Base-by-base conservation (phyloP, 35 echinoderm and acorn worm genomes). In the Apostichopus californicus region DNA sequence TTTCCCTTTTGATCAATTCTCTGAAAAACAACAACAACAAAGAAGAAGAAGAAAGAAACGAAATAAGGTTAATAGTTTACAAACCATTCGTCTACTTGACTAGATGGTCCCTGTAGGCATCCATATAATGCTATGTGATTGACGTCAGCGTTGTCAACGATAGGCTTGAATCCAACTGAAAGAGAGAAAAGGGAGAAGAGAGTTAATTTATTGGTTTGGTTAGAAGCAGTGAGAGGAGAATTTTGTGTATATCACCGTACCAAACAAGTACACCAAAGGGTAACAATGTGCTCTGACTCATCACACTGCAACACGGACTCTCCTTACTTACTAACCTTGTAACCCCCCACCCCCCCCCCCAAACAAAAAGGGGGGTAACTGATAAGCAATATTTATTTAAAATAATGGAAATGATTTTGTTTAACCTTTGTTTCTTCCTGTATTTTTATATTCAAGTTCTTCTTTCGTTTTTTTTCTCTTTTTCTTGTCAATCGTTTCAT, bases 61-160 rank as follows among this genome's bases (percentile, higher is more conserved):
- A 3, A 46, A 3, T 46, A 46, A 46, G 34, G 58, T 9, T 61
- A 61, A 61, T 61, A 61, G 7, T 61, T 61, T 11, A 85, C 81
- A 85, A 85, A 89, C 86, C 86, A 89, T 89, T 89, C 63, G 52
- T 89, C 63, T 5, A 63, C 46, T 89, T 75, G n/a, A 26, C 24
- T 72, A 34, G 60, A 64, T 89, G 86, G 86, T 55, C n/a, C 86
- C 86, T 89, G 64, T 54, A 89, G 86, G 86, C 86, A 89, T 72
- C 86, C 86, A 26, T 89, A 89, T 15, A 89, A 52, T 66, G 86
- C 60, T 72, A 89, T 28, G 23, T 89, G 86, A 28, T 75, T 89
- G 60, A 75, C 86, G 68, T 89, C 86, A 72, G 15, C 9, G 24
- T 52, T 73, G 8, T 26, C 86, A 52, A 75, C 5, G 17, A 72